Percentiles rank a stretch among this genome's conserved stretches.
Evolutionary conservation across 1,140 invertebrate species (phyloP).

Genomic region (Drosophila teissieri): DNA sequence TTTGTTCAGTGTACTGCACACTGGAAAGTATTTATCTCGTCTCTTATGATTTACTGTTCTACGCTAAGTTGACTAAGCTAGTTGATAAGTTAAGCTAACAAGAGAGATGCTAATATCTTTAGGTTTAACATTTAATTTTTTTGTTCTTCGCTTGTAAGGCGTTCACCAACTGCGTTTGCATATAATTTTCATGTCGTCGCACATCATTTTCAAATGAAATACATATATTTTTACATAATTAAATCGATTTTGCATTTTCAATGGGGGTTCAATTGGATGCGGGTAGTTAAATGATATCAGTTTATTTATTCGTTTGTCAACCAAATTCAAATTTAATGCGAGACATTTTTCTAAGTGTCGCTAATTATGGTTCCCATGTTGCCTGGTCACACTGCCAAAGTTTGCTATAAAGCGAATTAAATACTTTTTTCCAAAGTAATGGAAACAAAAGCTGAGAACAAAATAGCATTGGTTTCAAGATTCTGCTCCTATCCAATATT

Average conservation of each 20-base stretch:
- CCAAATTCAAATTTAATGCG: too few species aligned
- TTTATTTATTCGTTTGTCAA: too few species aligned
- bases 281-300: too few species aligned
- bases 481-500: too few species aligned
- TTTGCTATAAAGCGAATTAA: too few species aligned
- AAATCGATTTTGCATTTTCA: background rate
- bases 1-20: background rate
- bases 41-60: constrained; percentile 2
- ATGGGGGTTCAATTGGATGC: background rate
- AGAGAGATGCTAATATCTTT: constrained; percentile 58
- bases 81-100: constrained; percentile 20
- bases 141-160: constrained; percentile 13
- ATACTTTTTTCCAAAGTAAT: too few species aligned
- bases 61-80: constrained; percentile 27
- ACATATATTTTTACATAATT: constrained; percentile 65
- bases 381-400: too few species aligned
- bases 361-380: too few species aligned
- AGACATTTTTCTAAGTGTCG: too few species aligned
- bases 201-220: constrained; percentile 38
- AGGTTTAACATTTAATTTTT: constrained; percentile 15
- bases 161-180: background rate
- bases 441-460: too few species aligned
- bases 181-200: constrained; percentile 21
- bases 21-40: constrained; percentile 1
- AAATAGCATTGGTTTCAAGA: too few species aligned